Percentiles rank a stretch among this genome's conserved stretches.
These are phyloP conservation scores for Forbesichthys agassizii DNA, from an alignment of 2,113 vertebrate genomes.

Conservation along the genomic window DNA sequence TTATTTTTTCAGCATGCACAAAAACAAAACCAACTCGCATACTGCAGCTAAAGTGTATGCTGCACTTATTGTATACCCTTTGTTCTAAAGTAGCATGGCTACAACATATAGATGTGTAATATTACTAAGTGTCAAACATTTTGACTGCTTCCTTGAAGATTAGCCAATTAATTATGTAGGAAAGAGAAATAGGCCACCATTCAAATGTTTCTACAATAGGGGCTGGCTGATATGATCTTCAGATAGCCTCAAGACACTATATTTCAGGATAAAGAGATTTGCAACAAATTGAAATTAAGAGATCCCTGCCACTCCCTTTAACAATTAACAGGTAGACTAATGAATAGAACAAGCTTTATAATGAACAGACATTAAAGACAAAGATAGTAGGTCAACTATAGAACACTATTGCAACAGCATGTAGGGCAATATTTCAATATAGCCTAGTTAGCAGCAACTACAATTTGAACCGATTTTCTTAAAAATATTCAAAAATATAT, in stretches of 20 bases:
- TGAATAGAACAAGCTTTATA: neutral
- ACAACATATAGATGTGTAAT: neutral
- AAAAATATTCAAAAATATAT: neutral
- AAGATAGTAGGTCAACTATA: slow-evolving; percentile 28
- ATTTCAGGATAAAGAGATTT: slow-evolving; percentile 16
- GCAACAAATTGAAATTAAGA: slow-evolving; percentile 16
- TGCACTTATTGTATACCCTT: no score
- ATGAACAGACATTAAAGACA: slow-evolving; percentile 16
- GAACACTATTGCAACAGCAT: neutral
- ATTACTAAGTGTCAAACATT: neutral
- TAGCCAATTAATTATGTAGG: slow-evolving; percentile 26
- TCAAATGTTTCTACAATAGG: slow-evolving; percentile 20
- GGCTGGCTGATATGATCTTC: slow-evolving; percentile 11
- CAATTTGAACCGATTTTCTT: neutral
- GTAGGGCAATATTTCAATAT: slow-evolving; percentile 4
- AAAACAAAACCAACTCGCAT: no score
- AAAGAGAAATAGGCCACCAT: slow-evolving; percentile 32
- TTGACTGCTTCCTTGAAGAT: slow-evolving; percentile 17
- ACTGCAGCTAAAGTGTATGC: no score
- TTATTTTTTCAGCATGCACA: no score
- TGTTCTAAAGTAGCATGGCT: no score
- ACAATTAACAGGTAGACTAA: neutral
- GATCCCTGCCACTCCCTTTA: neutral
- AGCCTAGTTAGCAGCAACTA: neutral
- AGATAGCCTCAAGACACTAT: slow-evolving; percentile 31